Conservation (phyloP, 2,113 vertebrate species). For the Xenopus laevis region DNA sequence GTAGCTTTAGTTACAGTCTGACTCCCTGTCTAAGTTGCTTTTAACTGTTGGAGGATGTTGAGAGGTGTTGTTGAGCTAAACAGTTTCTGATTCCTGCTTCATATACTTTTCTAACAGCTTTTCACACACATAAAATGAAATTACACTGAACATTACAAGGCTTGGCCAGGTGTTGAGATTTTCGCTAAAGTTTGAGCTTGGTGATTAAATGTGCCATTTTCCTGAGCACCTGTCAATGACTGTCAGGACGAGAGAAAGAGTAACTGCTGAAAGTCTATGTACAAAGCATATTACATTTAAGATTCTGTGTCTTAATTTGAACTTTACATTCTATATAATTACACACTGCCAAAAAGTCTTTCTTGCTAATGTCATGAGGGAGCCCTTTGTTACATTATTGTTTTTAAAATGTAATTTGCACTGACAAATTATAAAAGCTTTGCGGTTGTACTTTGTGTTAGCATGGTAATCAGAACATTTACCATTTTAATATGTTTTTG, state of each 20-base stretch:
- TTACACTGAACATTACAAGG: no score
- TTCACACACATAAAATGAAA: no score
- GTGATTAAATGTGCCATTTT: conserved; percentile 1
- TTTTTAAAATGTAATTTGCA: conserved; percentile 14
- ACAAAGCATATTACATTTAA: conserved; percentile 6
- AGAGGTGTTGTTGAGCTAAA: no score
- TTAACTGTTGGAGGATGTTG: no score
- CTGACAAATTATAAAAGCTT: conserved; percentile 20
- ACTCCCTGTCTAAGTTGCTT: no score
- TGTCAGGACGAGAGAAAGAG: neutral
- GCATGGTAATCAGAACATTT: conserved; percentile 6
- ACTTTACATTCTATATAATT: conserved; percentile 19
- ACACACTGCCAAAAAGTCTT: neutral
- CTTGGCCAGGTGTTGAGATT: neutral
- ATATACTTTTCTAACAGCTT: no score
- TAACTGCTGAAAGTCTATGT: neutral
- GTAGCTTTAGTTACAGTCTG: no score
- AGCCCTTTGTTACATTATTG: conserved; percentile 7
- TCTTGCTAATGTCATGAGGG: conserved; percentile 10
- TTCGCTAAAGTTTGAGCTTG: neutral
- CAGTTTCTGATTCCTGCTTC: no score
- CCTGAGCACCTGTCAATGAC: conserved; percentile 1
- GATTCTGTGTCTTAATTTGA: conserved; percentile 4
- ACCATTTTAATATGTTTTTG: conserved; percentile 2
- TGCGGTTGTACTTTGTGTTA: conserved; percentile 2